Base-by-base conservation (phyloP, 2,888 invertebrate species). In the Fissipunctia ypsillon region DNA sequence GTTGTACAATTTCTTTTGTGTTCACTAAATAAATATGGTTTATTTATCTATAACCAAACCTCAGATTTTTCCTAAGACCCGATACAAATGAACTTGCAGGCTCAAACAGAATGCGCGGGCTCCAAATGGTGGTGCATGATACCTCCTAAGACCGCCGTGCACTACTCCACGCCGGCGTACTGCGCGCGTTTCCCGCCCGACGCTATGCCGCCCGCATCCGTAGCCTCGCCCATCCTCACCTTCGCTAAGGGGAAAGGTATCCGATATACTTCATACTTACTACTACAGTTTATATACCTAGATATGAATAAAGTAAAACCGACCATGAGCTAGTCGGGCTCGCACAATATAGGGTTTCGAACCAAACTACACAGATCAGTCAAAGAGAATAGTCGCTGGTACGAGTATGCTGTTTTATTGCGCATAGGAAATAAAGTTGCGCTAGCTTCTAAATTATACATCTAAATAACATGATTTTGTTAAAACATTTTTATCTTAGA, bases 91-190 rank as follows among this genome's bases (percentile, higher is more conserved):
- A 52, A n/a, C 22, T 14, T 57, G 0, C 97, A 98, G 92, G 90
- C 89, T 22, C 80, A 88, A 10, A 57, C 86, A 0, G 97, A 97
- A 69, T 95, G 95, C 57, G 78, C 88, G 0, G 97, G 97, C 80
- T 97, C 97, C 66, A 94, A 95, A 2, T 98, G 98, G 98, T 94
- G 96, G 81, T 97, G 97, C 85, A 89, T 93, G 59, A 92, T 98
- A 9, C 93, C 95, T 9, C 95, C 97, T 16, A 93, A 94, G 7
- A 91, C 96, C 5, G 94, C 94, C 45, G 94, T 96, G 45, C 97
- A 97, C 92, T 99, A 98, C 92, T 97, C 98, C 0, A 97, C 98
- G 84, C 98, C 98, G 3, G 93, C 95, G 56, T 90, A 97, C 87
- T 97, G 97, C 87, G 94, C 95, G 70, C 96, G 96, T 61, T 98